A percentile compares a stretch with the other conserved stretches of the same genome.
Conservation (phyloP, 64 coral and sea anemone species). For the Stichodactyla helianthus region DNA sequence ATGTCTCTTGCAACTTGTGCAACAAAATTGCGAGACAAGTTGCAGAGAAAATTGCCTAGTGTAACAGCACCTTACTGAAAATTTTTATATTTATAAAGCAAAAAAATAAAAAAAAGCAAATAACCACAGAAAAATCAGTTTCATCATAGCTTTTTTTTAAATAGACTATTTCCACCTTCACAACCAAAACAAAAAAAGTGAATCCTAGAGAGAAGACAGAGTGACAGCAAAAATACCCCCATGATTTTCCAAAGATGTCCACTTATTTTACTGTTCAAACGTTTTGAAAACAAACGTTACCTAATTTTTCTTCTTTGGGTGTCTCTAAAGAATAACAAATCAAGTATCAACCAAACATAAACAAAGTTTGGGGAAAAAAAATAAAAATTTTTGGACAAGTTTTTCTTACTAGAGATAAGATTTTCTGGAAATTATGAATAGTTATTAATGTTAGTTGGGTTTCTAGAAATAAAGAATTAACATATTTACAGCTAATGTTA, state of each 20-base stretch:
- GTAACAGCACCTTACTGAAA: no score
- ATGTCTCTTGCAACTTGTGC: no score
- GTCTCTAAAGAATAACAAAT: constrained; percentile 27
- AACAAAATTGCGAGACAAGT: no score
- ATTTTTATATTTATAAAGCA: no score
- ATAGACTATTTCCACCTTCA: no score
- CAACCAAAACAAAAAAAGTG: no score
- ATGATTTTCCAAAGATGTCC: background rate
- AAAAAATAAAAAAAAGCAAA: no score
- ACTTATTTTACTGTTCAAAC: constrained; percentile 10
- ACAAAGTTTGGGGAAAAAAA: background rate
- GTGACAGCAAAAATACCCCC: background rate
- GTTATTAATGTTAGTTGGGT: background rate
- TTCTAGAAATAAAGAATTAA: background rate
- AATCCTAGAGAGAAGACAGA: background rate
- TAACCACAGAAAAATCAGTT: no score
- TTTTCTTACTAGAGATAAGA: background rate
- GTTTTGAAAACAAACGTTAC: background rate
- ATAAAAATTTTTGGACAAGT: background rate
- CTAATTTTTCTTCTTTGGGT: constrained; percentile 22
- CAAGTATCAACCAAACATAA: constrained; percentile 14
- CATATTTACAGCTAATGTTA: background rate
- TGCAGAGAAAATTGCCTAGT: no score
- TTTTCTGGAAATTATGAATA: background rate
- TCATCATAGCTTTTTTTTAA: no score